Base-by-base conservation (phyloP, 2,113 vertebrate genomes). In the Nyctereutes procyonoides region DNA sequence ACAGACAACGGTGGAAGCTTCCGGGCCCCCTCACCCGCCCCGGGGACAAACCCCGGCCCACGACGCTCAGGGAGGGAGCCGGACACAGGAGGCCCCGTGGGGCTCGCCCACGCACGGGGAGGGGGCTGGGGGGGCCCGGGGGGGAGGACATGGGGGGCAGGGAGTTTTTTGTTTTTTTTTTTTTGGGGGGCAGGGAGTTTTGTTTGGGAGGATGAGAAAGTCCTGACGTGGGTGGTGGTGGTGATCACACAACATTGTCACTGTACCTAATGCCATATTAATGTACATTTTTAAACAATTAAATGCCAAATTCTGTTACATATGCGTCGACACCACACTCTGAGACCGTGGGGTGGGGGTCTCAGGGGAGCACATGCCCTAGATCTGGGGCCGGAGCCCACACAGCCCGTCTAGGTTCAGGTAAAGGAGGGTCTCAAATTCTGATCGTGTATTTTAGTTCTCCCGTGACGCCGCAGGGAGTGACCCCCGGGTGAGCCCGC, bases 91-190 rank as follows among this genome's bases (percentile, higher is more conserved):
- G 43, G 43, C 43, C 73, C 0, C 43, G 1, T 0, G 43, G 73
- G 43, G n/a, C 19, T 5, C n/a, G 0, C 19, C 67, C 67, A 2
- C 5, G 38, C 22, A 26, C 12, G 0, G 22, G 10, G 11, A 26
- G 19, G 22, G 65, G 38, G 38, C 22, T 26, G 2, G 38, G 0
- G 13, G 73, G 11, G 12, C 15, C 65, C 6, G 30, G 65, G 6
- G 65, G 15, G 65, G 32, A 30, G 65, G 32, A n/a, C 30, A n/a
- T 17, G 30, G 6, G 1, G 3, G 26, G 8, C 1, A 24, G 17
- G 62, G 63, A 55, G 30, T 26, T 91, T 87, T 48, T n/a, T n/a
- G n/a, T n/a, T n/a, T n/a, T n/a, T n/a, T n/a, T n/a, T n/a, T n/a
- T n/a, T n/a, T n/a, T n/a, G 6, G 1, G 3, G 14, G 26, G 8